Conservation (phyloP, 1,140 invertebrate species). For the Platyscapa corneri region DNA sequence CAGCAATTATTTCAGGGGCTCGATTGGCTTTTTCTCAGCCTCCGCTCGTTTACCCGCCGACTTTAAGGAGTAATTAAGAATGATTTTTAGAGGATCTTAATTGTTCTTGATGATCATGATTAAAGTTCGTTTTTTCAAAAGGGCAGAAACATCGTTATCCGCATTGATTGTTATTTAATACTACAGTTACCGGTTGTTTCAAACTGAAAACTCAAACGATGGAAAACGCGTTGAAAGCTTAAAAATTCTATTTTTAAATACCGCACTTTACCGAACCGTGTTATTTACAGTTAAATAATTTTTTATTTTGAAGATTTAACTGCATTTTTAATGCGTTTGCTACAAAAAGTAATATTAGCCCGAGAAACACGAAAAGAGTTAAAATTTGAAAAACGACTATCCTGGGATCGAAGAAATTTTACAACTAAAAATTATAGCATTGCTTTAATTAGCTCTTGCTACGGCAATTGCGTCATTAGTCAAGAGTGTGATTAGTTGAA, state of each 20-base stretch:
- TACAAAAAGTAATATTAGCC: neutral
- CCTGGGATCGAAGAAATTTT: too few species aligned
- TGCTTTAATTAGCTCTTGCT: too few species aligned
- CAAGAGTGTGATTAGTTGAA: too few species aligned
- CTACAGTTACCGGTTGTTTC: neutral
- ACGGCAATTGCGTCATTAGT: too few species aligned
- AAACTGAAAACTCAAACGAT: neutral
- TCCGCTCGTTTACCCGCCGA: neutral
- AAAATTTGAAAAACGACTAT: too few species aligned
- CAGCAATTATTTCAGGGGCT: neutral
- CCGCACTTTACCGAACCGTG: neutral
- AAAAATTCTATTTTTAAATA: neutral
- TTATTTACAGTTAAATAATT: neutral
- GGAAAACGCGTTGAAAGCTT: neutral
- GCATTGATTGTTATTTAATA: neutral
- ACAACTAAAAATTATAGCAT: too few species aligned
- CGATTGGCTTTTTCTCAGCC: neutral
- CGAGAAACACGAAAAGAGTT: too few species aligned
- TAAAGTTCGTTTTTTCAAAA: neutral
- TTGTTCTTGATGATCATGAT: neutral
- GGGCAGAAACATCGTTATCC: neutral
- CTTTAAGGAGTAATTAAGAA: neutral
- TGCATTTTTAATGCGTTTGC: neutral
- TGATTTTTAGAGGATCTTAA: neutral
- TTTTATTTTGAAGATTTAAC: neutral